A percentile compares a stretch with the other conserved stretches of the same genome.
These are phyloP conservation scores for Sula dactylatra DNA, from an alignment of 2,113 vertebrate species.

Conservation along the genomic window DNA sequence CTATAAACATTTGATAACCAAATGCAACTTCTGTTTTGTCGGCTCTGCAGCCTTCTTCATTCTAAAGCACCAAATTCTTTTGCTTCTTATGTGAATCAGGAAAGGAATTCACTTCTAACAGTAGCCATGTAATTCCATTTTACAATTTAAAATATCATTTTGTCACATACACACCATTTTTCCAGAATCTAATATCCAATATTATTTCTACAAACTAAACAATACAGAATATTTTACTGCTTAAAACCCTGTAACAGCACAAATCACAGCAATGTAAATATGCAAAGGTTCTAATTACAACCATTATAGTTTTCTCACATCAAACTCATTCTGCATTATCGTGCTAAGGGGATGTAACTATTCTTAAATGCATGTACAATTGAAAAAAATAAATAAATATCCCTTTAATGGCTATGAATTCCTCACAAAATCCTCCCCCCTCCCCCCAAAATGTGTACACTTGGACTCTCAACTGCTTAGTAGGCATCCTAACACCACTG, in stretches of 20 bases:
- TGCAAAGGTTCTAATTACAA: background rate
- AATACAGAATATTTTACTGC: background rate
- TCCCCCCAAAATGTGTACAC: background rate
- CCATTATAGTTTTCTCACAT: background rate
- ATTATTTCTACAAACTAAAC: background rate
- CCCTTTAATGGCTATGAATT: background rate
- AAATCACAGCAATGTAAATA: background rate
- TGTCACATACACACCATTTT: background rate
- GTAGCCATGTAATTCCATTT: background rate
- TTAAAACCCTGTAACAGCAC: background rate
- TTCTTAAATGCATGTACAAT: background rate
- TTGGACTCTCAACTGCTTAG: background rate
- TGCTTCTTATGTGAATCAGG: background rate
- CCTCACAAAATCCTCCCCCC: background rate
- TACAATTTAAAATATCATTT: background rate
- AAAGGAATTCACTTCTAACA: background rate
- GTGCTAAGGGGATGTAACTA: background rate
- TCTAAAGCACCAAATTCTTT: background rate
- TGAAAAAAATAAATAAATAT: background rate
- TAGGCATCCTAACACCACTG: background rate
- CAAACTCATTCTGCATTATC: background rate
- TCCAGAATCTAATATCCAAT: background rate
- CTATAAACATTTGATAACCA: constrained; percentile 9
- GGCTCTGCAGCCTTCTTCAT: background rate
- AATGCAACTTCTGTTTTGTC: background rate